A percentile compares a stretch with the other conserved stretches of the same genome.
phyloP scores from a whole-genome alignment of 2,888 invertebrate genomes.

The Rhabditoides inermis region DNA sequence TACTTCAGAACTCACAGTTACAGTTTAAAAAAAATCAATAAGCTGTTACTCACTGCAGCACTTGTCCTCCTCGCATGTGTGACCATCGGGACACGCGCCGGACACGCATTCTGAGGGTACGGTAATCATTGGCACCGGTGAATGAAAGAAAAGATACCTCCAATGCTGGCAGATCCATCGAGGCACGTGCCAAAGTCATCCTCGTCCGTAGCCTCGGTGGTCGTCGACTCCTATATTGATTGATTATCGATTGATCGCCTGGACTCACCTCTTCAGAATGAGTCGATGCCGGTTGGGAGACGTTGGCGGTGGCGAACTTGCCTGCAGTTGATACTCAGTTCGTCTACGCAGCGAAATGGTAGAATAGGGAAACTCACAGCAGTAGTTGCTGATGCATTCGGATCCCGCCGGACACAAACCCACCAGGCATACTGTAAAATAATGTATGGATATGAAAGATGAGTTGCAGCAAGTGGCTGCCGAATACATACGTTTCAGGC shows the following conservation, averaged over 20 bases:
- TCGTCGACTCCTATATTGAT: neutral
- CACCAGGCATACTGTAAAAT: slow-evolving; percentile 30
- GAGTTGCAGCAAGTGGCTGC: neutral
- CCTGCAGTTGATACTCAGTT: too few species aligned
- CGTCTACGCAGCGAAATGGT: too few species aligned
- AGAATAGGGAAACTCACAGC: slow-evolving; percentile 24
- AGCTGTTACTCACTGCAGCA: slow-evolving; percentile 41
- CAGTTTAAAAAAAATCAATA: neutral
- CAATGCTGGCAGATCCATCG: neutral
- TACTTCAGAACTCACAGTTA: slow-evolving; percentile 3
- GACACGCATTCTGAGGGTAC: slow-evolving; percentile 24
- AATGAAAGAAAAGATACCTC: neutral
- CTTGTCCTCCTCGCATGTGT: slow-evolving; percentile 26
- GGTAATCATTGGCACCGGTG: neutral
- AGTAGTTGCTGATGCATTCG: slow-evolving; percentile 35
- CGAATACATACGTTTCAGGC: neutral
- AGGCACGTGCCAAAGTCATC: neutral
- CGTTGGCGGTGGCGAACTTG: too few species aligned
- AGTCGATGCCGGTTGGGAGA: too few species aligned
- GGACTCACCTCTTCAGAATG: too few species aligned
- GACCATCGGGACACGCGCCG: slow-evolving; percentile 29
- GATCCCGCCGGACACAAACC: slow-evolving; percentile 37
- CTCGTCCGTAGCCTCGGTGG: neutral
- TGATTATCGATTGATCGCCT: neutral
- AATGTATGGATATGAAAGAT: neutral